Evolutionary conservation across 1,140 invertebrate species (phyloP).

Genomic region (Maniola jurtina): DNA sequence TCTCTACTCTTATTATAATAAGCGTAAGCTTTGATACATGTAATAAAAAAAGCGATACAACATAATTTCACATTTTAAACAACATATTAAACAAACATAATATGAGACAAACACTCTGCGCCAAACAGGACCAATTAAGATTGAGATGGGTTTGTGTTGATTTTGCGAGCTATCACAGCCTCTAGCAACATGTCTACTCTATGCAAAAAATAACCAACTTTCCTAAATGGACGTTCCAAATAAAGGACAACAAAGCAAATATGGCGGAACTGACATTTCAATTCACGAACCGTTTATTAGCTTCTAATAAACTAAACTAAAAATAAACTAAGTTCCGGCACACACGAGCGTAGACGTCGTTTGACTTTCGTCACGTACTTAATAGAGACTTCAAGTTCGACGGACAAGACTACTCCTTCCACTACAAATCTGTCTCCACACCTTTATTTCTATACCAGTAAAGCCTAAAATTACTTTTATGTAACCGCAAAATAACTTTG

Average conservation of each 20-base stretch:
- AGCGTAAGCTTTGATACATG: no score
- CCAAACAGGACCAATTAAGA: no score
- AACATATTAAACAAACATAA: no score
- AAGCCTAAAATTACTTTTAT: constrained; percentile 8
- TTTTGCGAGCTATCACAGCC: no score
- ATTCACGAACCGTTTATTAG: constrained; percentile 34
- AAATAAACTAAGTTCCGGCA: constrained; percentile 36
- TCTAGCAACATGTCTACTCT: no score
- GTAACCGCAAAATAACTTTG: constrained; percentile 17
- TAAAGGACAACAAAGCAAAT: constrained; percentile 15
- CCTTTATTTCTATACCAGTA: constrained; percentile 14
- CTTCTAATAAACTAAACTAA: constrained; percentile 28
- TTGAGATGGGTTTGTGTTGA: no score
- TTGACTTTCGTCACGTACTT: constrained; percentile 47
- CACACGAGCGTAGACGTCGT: constrained; percentile 25
- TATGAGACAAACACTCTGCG: no score
- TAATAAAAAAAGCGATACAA: no score
- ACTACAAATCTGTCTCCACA: neutral
- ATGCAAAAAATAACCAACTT: neutral
- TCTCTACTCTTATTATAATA: no score
- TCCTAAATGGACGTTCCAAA: neutral
- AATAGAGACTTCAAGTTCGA: constrained; percentile 45
- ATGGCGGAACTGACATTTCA: constrained; percentile 38
- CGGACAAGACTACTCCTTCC: constrained; percentile 8
- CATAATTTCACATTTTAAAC: no score